Percentiles rank a stretch among this genome's conserved stretches.
Conservation (phyloP, 2,888 invertebrate genomes). For the Notocelia uddmanniana region DNA sequence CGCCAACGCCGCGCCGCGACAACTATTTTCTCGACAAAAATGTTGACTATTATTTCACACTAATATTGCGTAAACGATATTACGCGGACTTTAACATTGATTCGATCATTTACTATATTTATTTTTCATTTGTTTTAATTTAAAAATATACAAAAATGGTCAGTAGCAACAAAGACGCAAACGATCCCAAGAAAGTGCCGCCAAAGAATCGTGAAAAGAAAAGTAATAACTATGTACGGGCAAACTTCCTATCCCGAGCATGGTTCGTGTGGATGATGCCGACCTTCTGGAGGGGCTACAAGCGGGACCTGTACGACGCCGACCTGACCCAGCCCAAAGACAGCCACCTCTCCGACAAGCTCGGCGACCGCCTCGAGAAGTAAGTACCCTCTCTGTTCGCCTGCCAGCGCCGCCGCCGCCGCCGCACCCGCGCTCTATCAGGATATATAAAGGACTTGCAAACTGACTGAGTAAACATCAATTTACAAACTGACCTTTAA, state of each 20-base stretch:
- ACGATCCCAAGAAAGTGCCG: slow-evolving; percentile 76
- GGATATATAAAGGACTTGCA: neutral
- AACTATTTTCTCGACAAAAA: slow-evolving; percentile 60
- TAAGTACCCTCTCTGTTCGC: slow-evolving; percentile 62
- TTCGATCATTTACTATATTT: slow-evolving; percentile 40
- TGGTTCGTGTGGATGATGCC: slow-evolving; percentile 85
- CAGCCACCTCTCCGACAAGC: slow-evolving; percentile 87
- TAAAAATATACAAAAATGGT: slow-evolving; percentile 70
- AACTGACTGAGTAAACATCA: slow-evolving; percentile 45
- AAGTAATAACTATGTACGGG: slow-evolving; percentile 77
- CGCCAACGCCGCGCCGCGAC: slow-evolving; percentile 59
- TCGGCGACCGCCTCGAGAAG: slow-evolving; percentile 88
- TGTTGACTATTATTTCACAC: slow-evolving; percentile 62
- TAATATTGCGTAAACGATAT: slow-evolving; percentile 56
- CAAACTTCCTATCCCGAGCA: slow-evolving; percentile 74
- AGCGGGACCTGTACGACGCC: slow-evolving; percentile 87
- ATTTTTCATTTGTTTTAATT: slow-evolving; percentile 47
- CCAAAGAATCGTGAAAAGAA: slow-evolving; percentile 81
- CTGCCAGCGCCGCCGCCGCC: slow-evolving; percentile 7
- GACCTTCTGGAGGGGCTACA: slow-evolving; percentile 86
- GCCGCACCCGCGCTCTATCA: slow-evolving; percentile 14
- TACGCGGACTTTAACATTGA: slow-evolving; percentile 52
- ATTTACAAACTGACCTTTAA: slow-evolving; percentile 57
- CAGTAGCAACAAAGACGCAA: slow-evolving; percentile 78
- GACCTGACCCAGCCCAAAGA: slow-evolving; percentile 90